Evolutionary conservation across 2,888 invertebrate genomes (phyloP).

Genomic region (Cheilosia variabilis): DNA sequence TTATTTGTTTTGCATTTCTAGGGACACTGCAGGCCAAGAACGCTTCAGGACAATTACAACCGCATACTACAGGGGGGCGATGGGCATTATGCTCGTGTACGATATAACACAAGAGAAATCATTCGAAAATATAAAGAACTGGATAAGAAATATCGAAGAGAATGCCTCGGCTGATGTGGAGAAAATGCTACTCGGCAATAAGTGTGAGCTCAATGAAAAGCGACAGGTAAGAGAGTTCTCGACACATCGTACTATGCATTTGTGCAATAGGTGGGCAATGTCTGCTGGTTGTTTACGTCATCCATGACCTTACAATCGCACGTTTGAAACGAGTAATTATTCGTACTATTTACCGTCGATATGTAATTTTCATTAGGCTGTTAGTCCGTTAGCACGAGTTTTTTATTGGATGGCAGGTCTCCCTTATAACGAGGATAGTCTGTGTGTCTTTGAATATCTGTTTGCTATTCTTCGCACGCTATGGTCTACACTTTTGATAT

Average conservation of each 20-base stretch:
- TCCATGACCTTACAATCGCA: not conserved
- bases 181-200: conserved; percentile 99
- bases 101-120: conserved; percentile 99
- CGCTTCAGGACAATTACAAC: conserved; percentile 99
- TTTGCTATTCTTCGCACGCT: too few relatives aligned
- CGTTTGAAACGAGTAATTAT: too few relatives aligned
- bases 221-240: conserved; percentile 88
- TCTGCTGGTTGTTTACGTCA: not conserved
- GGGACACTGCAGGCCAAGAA: conserved; percentile 99
- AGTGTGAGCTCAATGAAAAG: conserved; percentile 98
- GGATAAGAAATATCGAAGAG: conserved; percentile 99
- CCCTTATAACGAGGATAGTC: too few relatives aligned
- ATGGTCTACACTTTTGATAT: too few relatives aligned
- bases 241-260: not conserved
- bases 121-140: conserved; percentile 99
- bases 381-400: not conserved
- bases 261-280: not conserved
- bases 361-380: too few relatives aligned
- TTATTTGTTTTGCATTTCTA: conserved; percentile 81
- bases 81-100: conserved; percentile 99
- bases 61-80: conserved; percentile 99
- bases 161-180: conserved; percentile 99
- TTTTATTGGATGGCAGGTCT: too few relatives aligned
- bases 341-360: too few relatives aligned
- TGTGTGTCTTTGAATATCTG: too few relatives aligned